Conservation (phyloP, 2,797 vertebrate genomes). For the Thripadectes ignobilis region DNA sequence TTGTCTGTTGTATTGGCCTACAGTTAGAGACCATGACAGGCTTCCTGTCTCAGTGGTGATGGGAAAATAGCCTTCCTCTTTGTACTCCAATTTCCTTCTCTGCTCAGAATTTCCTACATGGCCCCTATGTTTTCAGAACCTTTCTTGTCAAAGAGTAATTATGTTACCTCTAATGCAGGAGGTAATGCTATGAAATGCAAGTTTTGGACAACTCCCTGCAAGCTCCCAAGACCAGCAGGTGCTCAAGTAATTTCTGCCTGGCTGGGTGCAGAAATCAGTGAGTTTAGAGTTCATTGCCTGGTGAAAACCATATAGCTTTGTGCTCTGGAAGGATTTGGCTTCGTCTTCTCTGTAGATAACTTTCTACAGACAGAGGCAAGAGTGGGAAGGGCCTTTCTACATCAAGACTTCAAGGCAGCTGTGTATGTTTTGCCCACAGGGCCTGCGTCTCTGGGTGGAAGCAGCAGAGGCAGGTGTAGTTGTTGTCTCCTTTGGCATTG, state of each 20-base stretch:
- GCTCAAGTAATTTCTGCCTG: background rate
- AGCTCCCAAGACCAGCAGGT: background rate
- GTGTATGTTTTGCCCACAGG: slow-evolving; percentile 30
- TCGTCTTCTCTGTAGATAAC: background rate
- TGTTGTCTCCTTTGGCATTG: slow-evolving; percentile 76
- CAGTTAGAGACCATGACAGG: background rate
- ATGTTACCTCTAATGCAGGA: background rate
- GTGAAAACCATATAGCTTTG: background rate
- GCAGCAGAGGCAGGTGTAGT: slow-evolving; percentile 67
- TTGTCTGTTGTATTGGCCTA: background rate
- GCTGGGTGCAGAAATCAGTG: background rate
- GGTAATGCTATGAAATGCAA: background rate
- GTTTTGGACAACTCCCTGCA: background rate
- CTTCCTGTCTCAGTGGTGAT: background rate
- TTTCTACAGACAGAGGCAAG: background rate
- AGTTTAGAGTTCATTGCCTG: background rate
- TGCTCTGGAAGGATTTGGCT: background rate
- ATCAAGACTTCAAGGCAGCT: background rate
- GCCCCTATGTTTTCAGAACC: background rate
- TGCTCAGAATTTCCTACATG: background rate
- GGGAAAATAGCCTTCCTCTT: background rate
- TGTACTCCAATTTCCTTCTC: background rate
- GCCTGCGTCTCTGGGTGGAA: slow-evolving; percentile 67
- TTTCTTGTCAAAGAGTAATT: background rate
- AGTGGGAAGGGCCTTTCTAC: background rate